Base-by-base conservation (phyloP, 2,888 invertebrate genomes). In the Spodoptera exigua region DNA sequence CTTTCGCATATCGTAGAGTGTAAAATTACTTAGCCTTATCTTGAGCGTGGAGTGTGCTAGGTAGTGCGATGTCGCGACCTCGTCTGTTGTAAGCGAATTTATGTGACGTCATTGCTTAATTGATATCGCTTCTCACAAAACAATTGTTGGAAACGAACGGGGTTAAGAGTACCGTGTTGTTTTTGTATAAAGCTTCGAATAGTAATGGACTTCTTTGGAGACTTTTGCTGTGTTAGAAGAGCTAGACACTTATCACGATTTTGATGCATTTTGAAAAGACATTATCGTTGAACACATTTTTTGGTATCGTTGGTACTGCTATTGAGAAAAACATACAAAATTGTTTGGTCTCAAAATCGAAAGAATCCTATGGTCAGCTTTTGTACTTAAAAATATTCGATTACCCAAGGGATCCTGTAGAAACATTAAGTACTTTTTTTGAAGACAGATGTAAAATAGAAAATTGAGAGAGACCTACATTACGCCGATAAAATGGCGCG, bases 401-500 rank as follows among this genome's bases (percentile, higher is more conserved):
- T 27, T 9, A 27, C 1, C 1, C 27, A 7, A 27, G 5, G 27
- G 7, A 27, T 5, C 9, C 1, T 27, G 1, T 7, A 27, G 7
- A 40, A 40, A 40, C 12, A 14, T 40, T 12, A 4, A 17, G 16
- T 35, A n/a, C 3, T 35, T 9, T 46, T 27, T 7, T 27, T 27
- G 7, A 0, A 27, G 27, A 27, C 27, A 27, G 7, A 27, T 9
- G 9, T 27, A 9, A 27, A 27, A 27, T 5, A 27, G 27, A 27
- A 27, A 27, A 27, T 5, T 27, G 27, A 27, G 27, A 27, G 27
- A 51, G 55, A 65, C 65, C 64, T 68, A 65, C 61, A 68, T 64
- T 60, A 63, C 44, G 48, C 51, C 64, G 64, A 77, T 74, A 72
- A 76, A 78, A 75, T 54, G 52, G 76, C 48, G 76, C 57, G 62